phyloP scores from a whole-genome alignment of 1,140 invertebrate species.

The Neodiprion pinetum region DNA sequence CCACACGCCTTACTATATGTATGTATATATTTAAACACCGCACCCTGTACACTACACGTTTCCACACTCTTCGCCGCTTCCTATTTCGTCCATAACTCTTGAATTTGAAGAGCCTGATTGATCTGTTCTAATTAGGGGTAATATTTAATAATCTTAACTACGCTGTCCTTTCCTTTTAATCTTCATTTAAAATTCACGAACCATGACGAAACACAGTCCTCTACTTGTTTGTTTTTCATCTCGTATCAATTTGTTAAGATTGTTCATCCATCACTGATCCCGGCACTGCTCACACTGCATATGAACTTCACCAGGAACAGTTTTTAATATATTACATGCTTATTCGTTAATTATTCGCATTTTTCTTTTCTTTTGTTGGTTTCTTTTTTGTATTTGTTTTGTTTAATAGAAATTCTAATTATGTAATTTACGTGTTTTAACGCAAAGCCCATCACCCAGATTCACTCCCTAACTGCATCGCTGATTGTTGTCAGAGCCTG shows the following conservation, averaged over 20 bases:
- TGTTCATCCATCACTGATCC: constrained; percentile 37
- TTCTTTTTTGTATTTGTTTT: neutral
- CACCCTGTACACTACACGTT: constrained; percentile 26
- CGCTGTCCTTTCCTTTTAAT: constrained; percentile 29
- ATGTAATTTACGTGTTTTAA: constrained; percentile 19
- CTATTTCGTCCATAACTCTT: constrained; percentile 18
- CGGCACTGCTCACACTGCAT: constrained; percentile 35
- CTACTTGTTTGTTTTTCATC: constrained; percentile 16
- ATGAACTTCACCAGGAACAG: constrained; percentile 34
- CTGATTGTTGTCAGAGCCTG: constrained; percentile 41
- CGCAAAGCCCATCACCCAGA: constrained; percentile 15
- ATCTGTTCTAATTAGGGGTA: constrained; percentile 14
- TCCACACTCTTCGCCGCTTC: constrained; percentile 17
- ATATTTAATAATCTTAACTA: constrained; percentile 39
- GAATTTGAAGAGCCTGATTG: constrained; percentile 20
- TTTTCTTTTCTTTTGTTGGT: constrained; percentile 24
- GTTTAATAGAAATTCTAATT: constrained; percentile 22
- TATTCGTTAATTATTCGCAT: constrained; percentile 33
- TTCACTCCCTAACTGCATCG: constrained; percentile 12
- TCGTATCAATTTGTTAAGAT: constrained; percentile 45
- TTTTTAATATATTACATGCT: constrained; percentile 36
- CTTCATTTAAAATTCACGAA: constrained; percentile 36
- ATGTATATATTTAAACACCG: constrained; percentile 36
- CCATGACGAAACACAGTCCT: constrained; percentile 14
- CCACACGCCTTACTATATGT: constrained; percentile 27